Base-by-base conservation (phyloP, 2,113 vertebrate species). In the Callionymus lyra region DNA sequence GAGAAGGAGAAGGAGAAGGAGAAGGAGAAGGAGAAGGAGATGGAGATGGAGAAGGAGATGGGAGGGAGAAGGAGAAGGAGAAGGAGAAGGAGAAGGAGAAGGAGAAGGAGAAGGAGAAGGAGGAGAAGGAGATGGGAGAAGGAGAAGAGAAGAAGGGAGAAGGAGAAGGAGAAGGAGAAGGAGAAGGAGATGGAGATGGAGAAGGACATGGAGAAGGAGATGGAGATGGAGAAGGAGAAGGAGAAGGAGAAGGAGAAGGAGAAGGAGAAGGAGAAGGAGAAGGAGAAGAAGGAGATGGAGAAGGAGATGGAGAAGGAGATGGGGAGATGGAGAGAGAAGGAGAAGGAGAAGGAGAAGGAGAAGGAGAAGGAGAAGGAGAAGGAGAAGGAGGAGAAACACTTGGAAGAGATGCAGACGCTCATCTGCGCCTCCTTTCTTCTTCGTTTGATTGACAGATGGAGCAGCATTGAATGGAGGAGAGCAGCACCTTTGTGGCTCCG, bases 221-320 rank as follows among this genome's bases (percentile, higher is more conserved):
- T n/a, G n/a, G n/a, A n/a, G n/a, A n/a, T n/a, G n/a, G n/a, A n/a
- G n/a, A n/a, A n/a, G n/a, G n/a, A n/a, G n/a, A n/a, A n/a, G n/a
- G n/a, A n/a, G n/a, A n/a, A n/a, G n/a, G n/a, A n/a, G n/a, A n/a
- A n/a, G n/a, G 58, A 57, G 60, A 12, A 44, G 49, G 41, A 41
- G 53, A 58, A 42, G 38, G 53, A 41, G 53, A 34, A 15, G 50
- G n/a, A 9, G 43, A 17, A 44, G 15, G 40, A 43, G 4, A 15
- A 19, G 50, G 21, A 35, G 27, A 47, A 39, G 47, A 49, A n/a
- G n/a, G n/a, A n/a, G 41, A 38, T 41, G 43, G 48, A 50, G 52
- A 45, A 53, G 56, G 14, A 66, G 44, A 56, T 56, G 51, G 48
- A 39, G 72, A 62, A n/a, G n/a, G n/a, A n/a, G n/a, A n/a, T n/a